Evolutionary conservation across 2,888 invertebrate genomes (phyloP).

Genomic region (Petrolisthes cinctipes): DNA sequence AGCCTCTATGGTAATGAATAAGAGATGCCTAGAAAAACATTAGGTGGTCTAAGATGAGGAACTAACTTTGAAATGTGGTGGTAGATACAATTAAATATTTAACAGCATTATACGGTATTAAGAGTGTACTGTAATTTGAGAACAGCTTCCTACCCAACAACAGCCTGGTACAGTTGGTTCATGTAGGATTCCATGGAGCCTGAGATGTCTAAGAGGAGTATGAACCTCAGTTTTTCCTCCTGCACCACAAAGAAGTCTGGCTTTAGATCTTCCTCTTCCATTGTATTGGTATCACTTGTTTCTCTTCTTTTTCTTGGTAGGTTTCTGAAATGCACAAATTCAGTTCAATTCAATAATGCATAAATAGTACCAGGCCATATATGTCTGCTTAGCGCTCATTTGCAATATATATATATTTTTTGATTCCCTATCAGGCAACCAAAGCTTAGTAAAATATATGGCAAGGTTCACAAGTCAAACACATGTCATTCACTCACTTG

Average conservation of each 20-base stretch:
- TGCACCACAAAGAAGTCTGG: constrained; percentile 35
- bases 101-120: no score
- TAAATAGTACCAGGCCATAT: no score
- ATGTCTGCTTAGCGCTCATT: no score
- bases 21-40: no score
- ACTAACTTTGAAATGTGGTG: no score
- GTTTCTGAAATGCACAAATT: neutral
- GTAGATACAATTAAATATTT: no score
- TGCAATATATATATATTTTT: neutral
- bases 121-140: neutral
- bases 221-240: constrained; percentile 24
- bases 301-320: neutral
- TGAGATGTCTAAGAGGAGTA: constrained; percentile 46
- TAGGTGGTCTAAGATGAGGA: no score
- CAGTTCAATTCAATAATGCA: no score
- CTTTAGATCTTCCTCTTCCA: neutral
- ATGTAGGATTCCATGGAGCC: constrained; percentile 46
- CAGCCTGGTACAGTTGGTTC: constrained; percentile 33
- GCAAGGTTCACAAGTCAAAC: no score
- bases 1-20: no score
- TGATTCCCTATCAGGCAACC: neutral
- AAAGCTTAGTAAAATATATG: no score
- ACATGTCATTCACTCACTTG: constrained; percentile 10
- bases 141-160: constrained; percentile 34
- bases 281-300: neutral